These are phyloP conservation scores for Steromphala cineraria DNA, from an alignment of 2,888 invertebrate genomes.

Conservation along the genomic window DNA sequence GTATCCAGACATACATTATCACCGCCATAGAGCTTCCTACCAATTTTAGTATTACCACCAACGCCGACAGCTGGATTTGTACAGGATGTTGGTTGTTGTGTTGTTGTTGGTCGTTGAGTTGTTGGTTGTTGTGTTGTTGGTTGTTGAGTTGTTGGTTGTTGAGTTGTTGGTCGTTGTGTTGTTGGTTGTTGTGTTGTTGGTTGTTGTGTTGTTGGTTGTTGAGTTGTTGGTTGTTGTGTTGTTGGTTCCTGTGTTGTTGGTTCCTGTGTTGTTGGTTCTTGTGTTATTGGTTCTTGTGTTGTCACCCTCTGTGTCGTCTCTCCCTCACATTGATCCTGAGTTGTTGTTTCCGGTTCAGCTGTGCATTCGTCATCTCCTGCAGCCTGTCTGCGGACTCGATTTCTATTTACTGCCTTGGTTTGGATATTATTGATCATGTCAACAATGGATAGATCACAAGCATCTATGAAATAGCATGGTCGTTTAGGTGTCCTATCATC, in stretches of 20 bases:
- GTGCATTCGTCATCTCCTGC: neutral
- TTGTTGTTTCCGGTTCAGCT: neutral
- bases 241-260: neutral
- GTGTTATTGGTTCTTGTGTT: too few relatives aligned
- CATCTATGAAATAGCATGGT: slow-evolving; percentile 49
- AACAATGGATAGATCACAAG: slow-evolving; percentile 20
- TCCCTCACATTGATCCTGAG: neutral
- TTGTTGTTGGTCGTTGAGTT: neutral
- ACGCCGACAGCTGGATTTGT: slow-evolving; percentile 26
- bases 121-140: neutral
- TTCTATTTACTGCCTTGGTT: neutral
- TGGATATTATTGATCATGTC: slow-evolving; percentile 13
- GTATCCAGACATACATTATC: slow-evolving; percentile 32
- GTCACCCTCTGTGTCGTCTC: too few relatives aligned
- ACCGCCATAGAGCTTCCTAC: slow-evolving; percentile 31
- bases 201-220: neutral
- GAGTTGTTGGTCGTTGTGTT: neutral
- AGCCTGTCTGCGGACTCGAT: neutral
- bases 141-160: neutral
- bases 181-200: neutral
- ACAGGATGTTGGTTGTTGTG: slow-evolving; percentile 20
- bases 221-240: too few relatives aligned
- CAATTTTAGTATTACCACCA: slow-evolving; percentile 39
- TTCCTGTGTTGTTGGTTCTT: neutral
- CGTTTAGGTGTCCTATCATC: slow-evolving; percentile 26